Percentiles rank a stretch among this genome's conserved stretches.
These are phyloP conservation scores for Ophion costatus DNA, from an alignment of 2,888 invertebrate genomes.

Conservation along the genomic window DNA sequence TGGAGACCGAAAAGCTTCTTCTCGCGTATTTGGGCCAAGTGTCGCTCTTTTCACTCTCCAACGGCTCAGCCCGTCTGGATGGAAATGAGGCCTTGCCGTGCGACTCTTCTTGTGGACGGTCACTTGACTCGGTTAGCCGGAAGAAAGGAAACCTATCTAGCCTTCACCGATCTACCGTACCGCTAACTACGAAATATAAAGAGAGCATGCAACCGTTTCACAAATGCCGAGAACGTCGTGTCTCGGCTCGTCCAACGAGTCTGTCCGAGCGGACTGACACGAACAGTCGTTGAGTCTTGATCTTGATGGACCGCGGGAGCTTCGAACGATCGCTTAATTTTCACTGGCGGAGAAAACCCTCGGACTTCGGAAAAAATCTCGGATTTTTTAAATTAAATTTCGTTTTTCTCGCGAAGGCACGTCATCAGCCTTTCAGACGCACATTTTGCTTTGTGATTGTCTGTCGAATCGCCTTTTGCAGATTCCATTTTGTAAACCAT, in stretches of 20 bases:
- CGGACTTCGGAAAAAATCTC: too few species aligned
- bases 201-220: neutral
- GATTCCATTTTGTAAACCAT: too few species aligned
- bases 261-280: neutral
- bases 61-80: slow-evolving; percentile 72
- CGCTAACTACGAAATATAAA: neutral
- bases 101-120: slow-evolving; percentile 67
- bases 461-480: too few species aligned
- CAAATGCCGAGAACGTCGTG: neutral
- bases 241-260: neutral
- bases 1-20: slow-evolving; percentile 64
- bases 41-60: slow-evolving; percentile 68
- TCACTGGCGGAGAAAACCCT: neutral
- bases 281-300: neutral
- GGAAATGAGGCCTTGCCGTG: slow-evolving; percentile 74
- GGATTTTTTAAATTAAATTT: too few species aligned
- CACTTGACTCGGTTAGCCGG: slow-evolving; percentile 75
- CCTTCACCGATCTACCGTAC: neutral
- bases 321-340: neutral
- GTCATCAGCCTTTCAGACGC: too few species aligned
- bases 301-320: too few species aligned
- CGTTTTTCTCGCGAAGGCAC: too few species aligned
- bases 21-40: slow-evolving; percentile 78
- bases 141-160: slow-evolving; percentile 57
- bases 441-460: too few species aligned